Evolutionary conservation across 2,113 vertebrate species (phyloP).

Genomic region (Trochalopteron elliotii): DNA sequence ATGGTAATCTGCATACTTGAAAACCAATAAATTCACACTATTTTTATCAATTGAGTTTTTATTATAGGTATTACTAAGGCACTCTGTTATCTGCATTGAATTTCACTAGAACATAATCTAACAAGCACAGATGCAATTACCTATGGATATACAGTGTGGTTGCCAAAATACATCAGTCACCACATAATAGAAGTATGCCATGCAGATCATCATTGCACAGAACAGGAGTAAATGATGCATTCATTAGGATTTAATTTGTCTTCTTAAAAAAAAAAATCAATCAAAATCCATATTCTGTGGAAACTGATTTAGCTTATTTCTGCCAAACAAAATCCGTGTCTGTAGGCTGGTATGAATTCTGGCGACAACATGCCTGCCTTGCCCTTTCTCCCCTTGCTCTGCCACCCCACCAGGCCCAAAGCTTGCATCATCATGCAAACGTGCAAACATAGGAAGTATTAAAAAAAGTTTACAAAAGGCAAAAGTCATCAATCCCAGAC

Average conservation of each 20-base stretch:
- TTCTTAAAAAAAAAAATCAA: background rate
- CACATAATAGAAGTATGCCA: slow-evolving; percentile 57
- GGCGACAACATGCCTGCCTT: slow-evolving; percentile 58
- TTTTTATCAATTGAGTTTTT: background rate
- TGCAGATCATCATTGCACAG: slow-evolving; percentile 59
- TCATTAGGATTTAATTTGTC: slow-evolving; percentile 27
- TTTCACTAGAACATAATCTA: background rate
- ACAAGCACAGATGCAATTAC: slow-evolving; percentile 38
- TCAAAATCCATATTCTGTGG: background rate
- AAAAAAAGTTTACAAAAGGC: slow-evolving; percentile 54
- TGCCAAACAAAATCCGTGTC: slow-evolving; percentile 25
- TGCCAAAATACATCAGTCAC: slow-evolving; percentile 59
- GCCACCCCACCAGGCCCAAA: slow-evolving; percentile 29
- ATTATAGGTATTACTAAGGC: background rate
- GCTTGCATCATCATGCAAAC: slow-evolving; percentile 75
- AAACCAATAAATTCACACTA: background rate
- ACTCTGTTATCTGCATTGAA: background rate
- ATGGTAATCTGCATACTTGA: slow-evolving; percentile 39
- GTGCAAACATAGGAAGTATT: slow-evolving; percentile 73
- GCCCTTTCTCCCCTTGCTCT: slow-evolving; percentile 24
- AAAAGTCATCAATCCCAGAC: slow-evolving; percentile 60
- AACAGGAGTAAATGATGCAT: slow-evolving; percentile 58
- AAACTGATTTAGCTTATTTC: slow-evolving; percentile 35
- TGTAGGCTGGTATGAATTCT: slow-evolving; percentile 11
- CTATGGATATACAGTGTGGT: slow-evolving; percentile 67